Evolutionary conservation across 2,888 invertebrate genomes (phyloP).

Genomic region (Amitus sp.): DNA sequence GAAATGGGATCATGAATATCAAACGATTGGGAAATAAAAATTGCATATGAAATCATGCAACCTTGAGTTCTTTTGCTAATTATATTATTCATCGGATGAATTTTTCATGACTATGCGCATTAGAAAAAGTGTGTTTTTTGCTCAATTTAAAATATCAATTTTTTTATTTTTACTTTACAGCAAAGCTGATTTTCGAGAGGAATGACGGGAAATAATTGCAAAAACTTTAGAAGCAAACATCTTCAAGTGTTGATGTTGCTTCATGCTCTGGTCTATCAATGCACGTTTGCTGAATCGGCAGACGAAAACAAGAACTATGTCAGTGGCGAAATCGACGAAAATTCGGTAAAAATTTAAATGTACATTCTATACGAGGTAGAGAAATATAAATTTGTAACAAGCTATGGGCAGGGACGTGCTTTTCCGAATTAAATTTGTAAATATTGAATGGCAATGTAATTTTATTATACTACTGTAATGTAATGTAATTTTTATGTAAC

Average conservation of each 20-base stretch:
- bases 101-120: not conserved
- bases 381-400: no score
- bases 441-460: no score
- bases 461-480: no score
- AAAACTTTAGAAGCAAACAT: conserved; percentile 47
- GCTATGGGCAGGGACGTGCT: no score
- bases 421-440: no score
- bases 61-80: not conserved
- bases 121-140: not conserved
- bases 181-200: conserved; percentile 45
- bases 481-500: no score
- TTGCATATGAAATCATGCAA: not conserved
- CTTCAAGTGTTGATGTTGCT: conserved; percentile 48
- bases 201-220: conserved; percentile 51
- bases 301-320: conserved; percentile 36
- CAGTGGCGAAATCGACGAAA: conserved; percentile 25
- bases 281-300: conserved; percentile 47
- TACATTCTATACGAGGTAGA: no score
- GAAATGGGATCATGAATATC: not conserved
- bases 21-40: not conserved
- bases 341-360: not conserved
- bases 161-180: conserved; percentile 27
- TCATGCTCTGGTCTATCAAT: conserved; percentile 38
- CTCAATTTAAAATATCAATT: not conserved
- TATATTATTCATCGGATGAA: not conserved